Evolutionary conservation across 2,888 invertebrate genomes (phyloP).

Genomic region (Anthrax anthrax): DNA sequence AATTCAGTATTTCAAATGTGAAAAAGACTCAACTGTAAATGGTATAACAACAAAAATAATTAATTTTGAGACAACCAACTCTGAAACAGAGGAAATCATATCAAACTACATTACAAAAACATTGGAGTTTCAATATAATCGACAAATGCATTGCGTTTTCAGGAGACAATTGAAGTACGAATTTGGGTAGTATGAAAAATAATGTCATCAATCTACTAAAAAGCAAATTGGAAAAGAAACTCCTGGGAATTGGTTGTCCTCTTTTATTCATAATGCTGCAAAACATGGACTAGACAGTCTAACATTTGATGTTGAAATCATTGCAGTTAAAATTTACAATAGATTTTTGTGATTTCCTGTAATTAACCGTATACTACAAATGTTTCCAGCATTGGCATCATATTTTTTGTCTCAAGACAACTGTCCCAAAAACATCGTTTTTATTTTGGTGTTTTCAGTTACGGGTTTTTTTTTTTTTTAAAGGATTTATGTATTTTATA

Average conservation of each 20-base stretch:
- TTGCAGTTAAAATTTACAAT: slow-evolving; percentile 14
- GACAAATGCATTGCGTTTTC: neutral
- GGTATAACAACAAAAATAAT: neutral
- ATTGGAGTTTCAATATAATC: neutral
- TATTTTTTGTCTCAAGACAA: neutral
- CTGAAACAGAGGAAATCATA: neutral
- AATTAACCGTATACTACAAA: neutral
- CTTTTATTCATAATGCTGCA: slow-evolving; percentile 4
- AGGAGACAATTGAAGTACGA: neutral
- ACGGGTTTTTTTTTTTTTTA: too few species aligned
- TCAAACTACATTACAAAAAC: neutral
- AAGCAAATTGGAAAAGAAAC: neutral
- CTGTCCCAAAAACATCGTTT: neutral
- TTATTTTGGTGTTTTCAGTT: too few species aligned
- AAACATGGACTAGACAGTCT: slow-evolving; percentile 11
- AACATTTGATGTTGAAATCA: slow-evolving; percentile 14
- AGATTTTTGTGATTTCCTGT: neutral
- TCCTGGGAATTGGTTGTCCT: neutral
- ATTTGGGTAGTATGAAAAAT: neutral
- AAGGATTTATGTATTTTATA: too few species aligned
- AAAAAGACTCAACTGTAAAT: neutral
- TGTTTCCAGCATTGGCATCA: neutral
- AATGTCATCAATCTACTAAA: neutral
- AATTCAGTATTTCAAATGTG: neutral
- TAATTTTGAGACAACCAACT: neutral